Evolutionary conservation across 92 coral and sea anemone species (phyloP), one percentile per base, ranked within the genome.

Genomic region (Zoanthus solanderi): DNA sequence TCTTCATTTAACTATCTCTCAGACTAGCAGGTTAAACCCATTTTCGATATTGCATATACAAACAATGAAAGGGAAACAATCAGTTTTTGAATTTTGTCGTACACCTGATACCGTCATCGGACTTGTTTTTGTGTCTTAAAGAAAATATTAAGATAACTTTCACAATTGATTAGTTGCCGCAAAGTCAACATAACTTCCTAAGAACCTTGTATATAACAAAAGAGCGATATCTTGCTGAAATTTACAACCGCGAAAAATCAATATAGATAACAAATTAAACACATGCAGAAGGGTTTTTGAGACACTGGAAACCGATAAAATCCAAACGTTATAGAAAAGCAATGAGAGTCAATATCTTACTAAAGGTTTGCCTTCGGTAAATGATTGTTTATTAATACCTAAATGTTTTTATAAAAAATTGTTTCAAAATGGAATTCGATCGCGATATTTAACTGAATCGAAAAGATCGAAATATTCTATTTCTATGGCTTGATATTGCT

Each of bases 61-160:
- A 50, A 50, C 10, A 50, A 7, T 50, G 5, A 50, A 50, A 11
- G 10, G 12, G 9, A 50, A 11, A 50, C 12, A 50, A 50, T 50
- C 10, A 0, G 56, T 50, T 50, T 50, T 50, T 7, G 12, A 50
- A 50, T 50, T 37, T 37, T 3, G 5, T 50, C 56, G 56, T 37
- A 30, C 57, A 74, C 50, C 78, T 16, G 32, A 74, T 9, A 17
- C 78, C 58, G 45, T 31, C 16, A 46, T 16, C 8, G 30, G 6
- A 17, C 32, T 74, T 15, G 56, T 44, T 18, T 28, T 34, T 42
- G 48, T 68, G 17, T 72, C 29, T 72, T 73, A 10, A 50, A 74
- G 78, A 6, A 74, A 74, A 74, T 74, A 74, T 74, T 18, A 17
- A 74, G 23, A n/a, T 37, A 42, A 72, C 76, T 71, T 71, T 71